Evolutionary conservation across 2,888 invertebrate genomes (phyloP).

Genomic region (Lacanobia wlatinum): DNA sequence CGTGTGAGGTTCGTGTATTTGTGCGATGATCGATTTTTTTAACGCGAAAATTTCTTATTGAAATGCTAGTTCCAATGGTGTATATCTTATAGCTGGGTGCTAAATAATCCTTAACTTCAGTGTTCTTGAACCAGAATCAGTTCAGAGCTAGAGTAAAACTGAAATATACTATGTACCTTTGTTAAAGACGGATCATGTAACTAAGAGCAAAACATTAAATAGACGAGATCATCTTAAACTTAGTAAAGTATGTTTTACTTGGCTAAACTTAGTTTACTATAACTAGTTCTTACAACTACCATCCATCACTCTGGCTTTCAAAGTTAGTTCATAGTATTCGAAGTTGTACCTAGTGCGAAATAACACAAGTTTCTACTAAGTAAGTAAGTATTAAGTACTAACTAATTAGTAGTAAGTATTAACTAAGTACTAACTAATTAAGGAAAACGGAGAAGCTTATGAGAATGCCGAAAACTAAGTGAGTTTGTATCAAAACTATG

Average conservation of each 20-base stretch:
- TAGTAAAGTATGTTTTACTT: background rate
- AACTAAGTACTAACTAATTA: background rate
- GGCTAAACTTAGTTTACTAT: conserved; percentile 1
- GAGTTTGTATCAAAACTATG: conserved; percentile 2
- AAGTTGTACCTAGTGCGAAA: background rate
- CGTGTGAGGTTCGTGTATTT: too few relatives aligned
- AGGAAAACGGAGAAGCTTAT: background rate
- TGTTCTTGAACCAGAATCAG: too few relatives aligned
- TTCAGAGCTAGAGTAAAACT: too few relatives aligned
- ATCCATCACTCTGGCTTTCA: background rate
- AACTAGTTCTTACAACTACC: conserved; percentile 6
- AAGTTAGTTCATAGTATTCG: conserved; percentile 1
- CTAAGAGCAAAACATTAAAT: background rate
- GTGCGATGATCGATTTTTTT: too few relatives aligned
- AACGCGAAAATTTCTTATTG: too few relatives aligned
- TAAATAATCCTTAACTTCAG: too few relatives aligned
- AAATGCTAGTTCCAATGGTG: too few relatives aligned
- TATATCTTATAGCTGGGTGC: too few relatives aligned
- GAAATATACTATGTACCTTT: too few relatives aligned
- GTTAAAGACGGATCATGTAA: too few relatives aligned
- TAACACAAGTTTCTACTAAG: background rate
- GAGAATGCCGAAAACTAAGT: background rate
- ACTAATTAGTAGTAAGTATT: background rate
- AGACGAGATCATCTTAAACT: background rate
- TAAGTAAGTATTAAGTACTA: background rate